Evolutionary conservation across 92 coral and sea anemone species (phyloP), one percentile per base, ranked within the genome.

Genomic region (Epizoanthus ramosus): DNA sequence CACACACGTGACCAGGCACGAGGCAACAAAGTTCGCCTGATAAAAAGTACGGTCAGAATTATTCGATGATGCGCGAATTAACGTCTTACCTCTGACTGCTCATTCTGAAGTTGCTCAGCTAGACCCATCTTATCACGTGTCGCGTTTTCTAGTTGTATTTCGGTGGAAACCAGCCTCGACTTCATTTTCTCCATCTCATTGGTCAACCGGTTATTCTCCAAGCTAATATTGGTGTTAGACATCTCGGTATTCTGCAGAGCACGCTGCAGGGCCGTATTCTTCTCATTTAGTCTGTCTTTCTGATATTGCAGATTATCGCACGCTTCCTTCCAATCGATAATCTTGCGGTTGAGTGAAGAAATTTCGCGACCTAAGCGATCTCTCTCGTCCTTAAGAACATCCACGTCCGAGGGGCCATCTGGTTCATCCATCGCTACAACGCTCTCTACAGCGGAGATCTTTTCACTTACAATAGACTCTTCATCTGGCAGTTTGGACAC

Each of bases 291-390:
- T 17, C 90, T 77, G 60, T 83, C 74, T 75, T 92, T 94, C 68
- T 94, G 94, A 68, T 88, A 88, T 33, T 92, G 95, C 18, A 94
- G 76, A 13, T 77, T 84, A 37, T 97, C 98, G 56, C 86, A 63
- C 19, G 71, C 86, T 63, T 94, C 98, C 75, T 89, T 95, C 84
- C 89, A 87, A 10, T 91, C 63, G 69, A 91, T 86, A 23, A 90
- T 65, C 65, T 90, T 94, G 39, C 92, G 88, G 53, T 83, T 96
- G 33, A 94, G 83, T 59, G 73, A 82, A n/a, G 94, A 92, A 31
- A 94, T 88, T 60, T 96, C 99, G 57, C 80, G 71, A 23, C 91
- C 88, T 69, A 97, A 83, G 45, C 97, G 92, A 7, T 97, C 97
- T 47, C 92, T 87, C 69, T 97, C 99, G 6, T 89, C 97, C 56